Evolutionary conservation across 2,888 invertebrate species (phyloP).

Genomic region (Luperina testacea): DNA sequence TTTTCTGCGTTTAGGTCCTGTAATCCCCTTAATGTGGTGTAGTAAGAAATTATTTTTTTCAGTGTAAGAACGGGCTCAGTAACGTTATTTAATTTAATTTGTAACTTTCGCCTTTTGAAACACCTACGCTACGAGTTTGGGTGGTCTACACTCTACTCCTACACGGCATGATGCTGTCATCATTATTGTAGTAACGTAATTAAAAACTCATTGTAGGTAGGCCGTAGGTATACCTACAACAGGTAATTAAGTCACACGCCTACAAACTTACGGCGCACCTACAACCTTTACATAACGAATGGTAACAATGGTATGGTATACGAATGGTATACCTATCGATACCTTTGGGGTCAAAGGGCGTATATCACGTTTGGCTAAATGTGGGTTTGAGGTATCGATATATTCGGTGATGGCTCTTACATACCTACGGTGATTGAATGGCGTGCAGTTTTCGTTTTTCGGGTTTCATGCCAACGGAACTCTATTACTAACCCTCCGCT

Average conservation of each 20-base stretch:
- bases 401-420: neutral
- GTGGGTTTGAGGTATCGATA: no score
- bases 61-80: neutral
- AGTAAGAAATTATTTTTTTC: no score
- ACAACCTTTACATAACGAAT: neutral
- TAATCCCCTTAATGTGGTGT: no score
- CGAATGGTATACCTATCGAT: neutral
- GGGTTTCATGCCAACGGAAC: no score
- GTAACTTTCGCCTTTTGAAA: constrained; percentile 33
- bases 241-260: constrained; percentile 18
- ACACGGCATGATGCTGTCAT: constrained; percentile 52
- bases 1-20: no score
- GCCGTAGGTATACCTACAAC: neutral
- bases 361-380: no score
- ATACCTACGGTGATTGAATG: neutral
- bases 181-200: constrained; percentile 56
- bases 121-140: constrained; percentile 38
- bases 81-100: constrained; percentile 1
- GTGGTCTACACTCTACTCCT: constrained; percentile 54
- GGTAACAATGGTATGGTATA: neutral
- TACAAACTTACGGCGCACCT: constrained; percentile 5
- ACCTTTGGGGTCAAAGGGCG: no score
- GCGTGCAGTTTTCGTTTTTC: no score
- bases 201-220: constrained; percentile 48
- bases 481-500: no score